Conservation (phyloP, 2,888 invertebrate genomes). For the Pteria penguin region DNA sequence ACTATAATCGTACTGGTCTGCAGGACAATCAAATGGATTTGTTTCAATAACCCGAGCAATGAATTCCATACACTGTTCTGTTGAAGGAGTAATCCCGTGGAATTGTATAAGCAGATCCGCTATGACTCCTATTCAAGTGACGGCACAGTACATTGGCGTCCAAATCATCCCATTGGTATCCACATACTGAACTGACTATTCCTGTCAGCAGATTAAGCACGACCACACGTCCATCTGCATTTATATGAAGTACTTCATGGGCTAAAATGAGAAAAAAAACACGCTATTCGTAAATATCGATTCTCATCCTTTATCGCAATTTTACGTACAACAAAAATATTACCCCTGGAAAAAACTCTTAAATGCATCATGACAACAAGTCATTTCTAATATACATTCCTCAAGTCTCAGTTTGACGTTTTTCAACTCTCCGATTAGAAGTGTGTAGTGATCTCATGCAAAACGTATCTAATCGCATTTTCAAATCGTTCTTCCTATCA, state of each 20-base stretch:
- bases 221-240: not conserved
- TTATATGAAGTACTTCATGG: not conserved
- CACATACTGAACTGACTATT: not conserved
- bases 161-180: not conserved
- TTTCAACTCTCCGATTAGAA: too few species aligned
- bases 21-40: not conserved
- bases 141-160: conserved; percentile 16
- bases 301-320: not conserved
- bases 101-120: not conserved
- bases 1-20: not conserved
- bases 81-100: conserved; percentile 11
- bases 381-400: too few species aligned
- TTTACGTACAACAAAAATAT: too few species aligned
- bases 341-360: too few species aligned
- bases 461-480: too few species aligned
- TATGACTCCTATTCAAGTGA: not conserved
- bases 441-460: too few species aligned
- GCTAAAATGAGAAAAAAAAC: not conserved
- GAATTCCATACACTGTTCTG: not conserved
- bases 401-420: too few species aligned
- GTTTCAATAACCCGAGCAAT: conserved; percentile 13
- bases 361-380: too few species aligned
- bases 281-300: too few species aligned
- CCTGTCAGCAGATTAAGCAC: not conserved
- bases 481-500: too few species aligned